Evolutionary conservation across 2,888 invertebrate genomes (phyloP), one percentile per base, ranked within the genome.

Genomic region (Tortricodes alternella): DNA sequence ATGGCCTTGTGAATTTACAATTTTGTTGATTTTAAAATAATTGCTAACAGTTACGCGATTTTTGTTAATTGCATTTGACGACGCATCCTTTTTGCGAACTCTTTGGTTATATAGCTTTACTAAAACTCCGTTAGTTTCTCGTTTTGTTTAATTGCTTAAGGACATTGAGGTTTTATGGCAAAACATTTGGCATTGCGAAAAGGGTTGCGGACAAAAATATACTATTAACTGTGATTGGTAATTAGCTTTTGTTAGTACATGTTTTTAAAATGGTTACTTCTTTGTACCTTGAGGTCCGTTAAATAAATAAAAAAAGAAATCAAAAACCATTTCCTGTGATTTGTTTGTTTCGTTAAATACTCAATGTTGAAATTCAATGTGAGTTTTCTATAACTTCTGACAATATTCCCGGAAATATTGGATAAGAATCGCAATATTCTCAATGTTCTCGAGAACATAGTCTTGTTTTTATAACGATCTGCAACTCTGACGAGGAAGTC

Each of bases 11-110:
- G 64, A 59, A 65, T 63, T 76, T 74, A 38, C 44, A 29, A 56
- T 44, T 49, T 50, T 43, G 37, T 49, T 43, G 21, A 56, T 74
- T 29, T 71, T 71, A 61, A 61, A 65, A 76, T 73, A 77, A 74
- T 79, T 70, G 73, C 76, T 64, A 76, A 43, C 68, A 74, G 71
- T 73, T 73, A 67, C 65, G 77, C 78, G 72, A 80, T 80, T 84
- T 78, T 68, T 65, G 32, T 73, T 80, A 79, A 79, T 83, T 83
- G 71, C 71, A 66, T 62, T 60, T 11, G 7, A 21, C 18, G 8
- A 9, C 15, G 71, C 41, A 66, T 65, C 59, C 62, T 71, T 78
- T 80, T 76, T 77, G 76, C 79, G 66, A 81, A 75, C 78, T 78
- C 76, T 83, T 85, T 83, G 51, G 69, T 65, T 65, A 73, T 76